Base-by-base conservation (phyloP, 2,797 vertebrate species). In the Xenopus petersii region DNA sequence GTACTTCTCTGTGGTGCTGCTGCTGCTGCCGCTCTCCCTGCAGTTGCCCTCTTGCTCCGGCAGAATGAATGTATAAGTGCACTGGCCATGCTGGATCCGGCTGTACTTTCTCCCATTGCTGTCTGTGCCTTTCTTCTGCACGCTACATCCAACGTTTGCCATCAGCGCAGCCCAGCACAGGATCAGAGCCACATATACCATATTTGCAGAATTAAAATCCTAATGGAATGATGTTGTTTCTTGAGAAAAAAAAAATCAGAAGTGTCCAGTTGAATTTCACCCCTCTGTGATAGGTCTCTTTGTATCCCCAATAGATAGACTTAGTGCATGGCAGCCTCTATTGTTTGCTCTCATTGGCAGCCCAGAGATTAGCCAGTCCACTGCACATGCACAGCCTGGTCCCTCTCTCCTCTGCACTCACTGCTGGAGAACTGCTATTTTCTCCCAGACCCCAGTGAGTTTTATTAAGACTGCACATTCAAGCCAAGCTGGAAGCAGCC, bases 41-140 rank as follows among this genome's bases (percentile, higher is more conserved):
- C 96, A 98, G 76, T 86, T 92, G 68, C 91, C 94, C 0, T 96
- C 95, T 46, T 91, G 93, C 86, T 99, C 97, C 30, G 97, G 97
- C 75, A 99, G 93, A 84, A 99, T 95, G 87, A 99, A 98, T 13
- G 97, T 99, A 77, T 99, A 99, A 85, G 94, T 95, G 87, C 97
- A 99, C 73, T 97, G 95, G 74, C 97, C 97, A 0, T 98, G 95
- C 82, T 98, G 96, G 83, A 99, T 91, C 84, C 93, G 93, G 80
- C 95, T 95, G 74, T 92, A 93, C 80, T 93, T 93, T 85, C 95
- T 91, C 71, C 89, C 91, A 75, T 82, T 89, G 89, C 83, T 86
- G 64, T 98, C 97, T 26, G 91, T 80, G 80, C 84, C 89, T 81
- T 91, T 92, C 42, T 91, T 92, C 81, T 93, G 94, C 75, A 76